These are phyloP conservation scores for Sussaba pulchella DNA, from an alignment of 2,888 invertebrate species.

Conservation along the genomic window DNA sequence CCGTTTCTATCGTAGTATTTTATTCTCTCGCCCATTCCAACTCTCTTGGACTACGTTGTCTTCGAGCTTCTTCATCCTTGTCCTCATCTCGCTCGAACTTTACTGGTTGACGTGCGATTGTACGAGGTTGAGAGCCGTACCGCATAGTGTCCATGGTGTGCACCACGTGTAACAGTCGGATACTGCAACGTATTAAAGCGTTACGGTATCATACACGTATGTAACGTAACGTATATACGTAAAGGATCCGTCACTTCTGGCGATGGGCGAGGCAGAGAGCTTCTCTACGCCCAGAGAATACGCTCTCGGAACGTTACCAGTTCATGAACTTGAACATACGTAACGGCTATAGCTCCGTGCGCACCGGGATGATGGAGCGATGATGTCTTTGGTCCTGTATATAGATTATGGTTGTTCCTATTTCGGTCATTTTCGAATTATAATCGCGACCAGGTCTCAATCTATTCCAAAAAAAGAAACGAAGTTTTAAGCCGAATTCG, in stretches of 20 bases:
- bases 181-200: conserved; percentile 12
- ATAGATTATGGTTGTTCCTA: conserved; percentile 13
- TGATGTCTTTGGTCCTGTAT: conserved; percentile 9
- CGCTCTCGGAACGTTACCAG: conserved; percentile 28
- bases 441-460: too few species aligned
- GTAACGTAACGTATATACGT: conserved; percentile 20
- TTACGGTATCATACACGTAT: conserved; percentile 11
- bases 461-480: too few species aligned
- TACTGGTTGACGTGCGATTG: conserved; percentile 44
- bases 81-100: neutral
- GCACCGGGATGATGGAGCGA: conserved; percentile 6
- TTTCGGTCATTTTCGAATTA: too few species aligned
- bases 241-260: conserved; percentile 60
- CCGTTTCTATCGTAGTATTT: conserved; percentile 20
- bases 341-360: neutral
- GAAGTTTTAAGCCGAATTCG: too few species aligned
- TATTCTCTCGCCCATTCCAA: neutral
- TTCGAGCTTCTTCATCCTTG: neutral
- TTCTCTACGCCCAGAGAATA: conserved; percentile 31
- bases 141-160: neutral
- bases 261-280: conserved; percentile 47
- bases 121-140: neutral
- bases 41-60: neutral
- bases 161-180: conserved; percentile 6
- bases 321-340: neutral